phyloP scores from a whole-genome alignment of 2,113 vertebrate genomes.

The Puffinus mauretanicus region DNA sequence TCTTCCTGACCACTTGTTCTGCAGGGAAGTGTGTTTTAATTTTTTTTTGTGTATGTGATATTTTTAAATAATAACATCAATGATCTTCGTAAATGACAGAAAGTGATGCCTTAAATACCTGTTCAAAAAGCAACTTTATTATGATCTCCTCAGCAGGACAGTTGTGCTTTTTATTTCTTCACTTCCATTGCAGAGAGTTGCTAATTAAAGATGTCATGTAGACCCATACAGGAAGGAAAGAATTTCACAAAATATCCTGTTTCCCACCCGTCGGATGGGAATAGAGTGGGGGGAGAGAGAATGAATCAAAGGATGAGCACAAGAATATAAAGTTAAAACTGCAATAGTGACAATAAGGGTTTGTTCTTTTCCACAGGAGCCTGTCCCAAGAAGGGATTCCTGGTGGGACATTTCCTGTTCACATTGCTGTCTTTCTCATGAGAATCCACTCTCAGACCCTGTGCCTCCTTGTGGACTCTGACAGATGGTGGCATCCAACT shows the following conservation, averaged over 20 bases:
- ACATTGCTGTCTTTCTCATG: slow-evolving; percentile 73
- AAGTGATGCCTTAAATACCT: slow-evolving; percentile 29
- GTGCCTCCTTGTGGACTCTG: neutral
- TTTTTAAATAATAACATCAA: slow-evolving; percentile 15
- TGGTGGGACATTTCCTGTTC: slow-evolving; percentile 74
- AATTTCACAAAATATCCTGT: slow-evolving; percentile 72
- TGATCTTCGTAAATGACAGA: neutral
- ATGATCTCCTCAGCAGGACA: neutral
- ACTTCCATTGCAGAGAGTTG: slow-evolving; percentile 2
- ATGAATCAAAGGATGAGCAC: slow-evolving; percentile 71
- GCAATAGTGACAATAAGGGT: slow-evolving; percentile 61
- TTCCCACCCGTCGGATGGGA: slow-evolving; percentile 68
- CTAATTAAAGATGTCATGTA: slow-evolving; percentile 44
- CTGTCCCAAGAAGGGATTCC: slow-evolving; percentile 72
- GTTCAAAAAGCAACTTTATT: neutral
- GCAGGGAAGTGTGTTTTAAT: neutral
- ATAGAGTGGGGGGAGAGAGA: slow-evolving; percentile 63
- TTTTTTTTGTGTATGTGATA: neutral
- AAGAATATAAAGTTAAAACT: slow-evolving; percentile 55
- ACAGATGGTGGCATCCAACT: slow-evolving; percentile 33
- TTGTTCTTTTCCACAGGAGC: slow-evolving; percentile 73
- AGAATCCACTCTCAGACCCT: slow-evolving; percentile 60
- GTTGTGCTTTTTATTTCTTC: slow-evolving; percentile 18
- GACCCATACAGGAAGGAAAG: slow-evolving; percentile 56
- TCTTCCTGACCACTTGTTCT: neutral